Evolutionary conservation across 2,888 invertebrate genomes (phyloP).

Genomic region (Sycophila texana): DNA sequence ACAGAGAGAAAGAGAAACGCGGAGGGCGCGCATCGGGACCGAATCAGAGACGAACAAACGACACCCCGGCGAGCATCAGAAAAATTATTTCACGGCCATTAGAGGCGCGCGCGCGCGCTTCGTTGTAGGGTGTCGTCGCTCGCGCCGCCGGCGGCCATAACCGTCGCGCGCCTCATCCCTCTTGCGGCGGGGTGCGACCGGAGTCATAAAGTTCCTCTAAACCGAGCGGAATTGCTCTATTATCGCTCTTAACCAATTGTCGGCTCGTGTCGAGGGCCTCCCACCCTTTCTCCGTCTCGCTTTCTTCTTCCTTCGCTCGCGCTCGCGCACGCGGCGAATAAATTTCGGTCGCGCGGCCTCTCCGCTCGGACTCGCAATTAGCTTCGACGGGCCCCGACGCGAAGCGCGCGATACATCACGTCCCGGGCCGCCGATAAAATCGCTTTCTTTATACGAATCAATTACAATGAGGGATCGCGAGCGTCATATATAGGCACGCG

Average conservation of each 20-base stretch:
- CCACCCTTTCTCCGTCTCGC: slow-evolving; percentile 8
- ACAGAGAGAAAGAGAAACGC: neutral
- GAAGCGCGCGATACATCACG: slow-evolving; percentile 49
- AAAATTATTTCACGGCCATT: slow-evolving; percentile 54
- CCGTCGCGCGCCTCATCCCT: slow-evolving; percentile 54
- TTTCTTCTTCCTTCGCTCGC: neutral
- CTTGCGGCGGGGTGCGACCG: slow-evolving; percentile 60
- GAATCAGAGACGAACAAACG: slow-evolving; percentile 35
- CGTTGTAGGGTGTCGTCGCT: slow-evolving; percentile 33
- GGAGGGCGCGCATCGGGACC: slow-evolving; percentile 23
- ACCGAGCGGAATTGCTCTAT: slow-evolving; percentile 66
- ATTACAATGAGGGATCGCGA: slow-evolving; percentile 50
- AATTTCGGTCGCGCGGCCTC: slow-evolving; percentile 39
- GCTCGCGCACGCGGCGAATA: slow-evolving; percentile 27
- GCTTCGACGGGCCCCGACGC: slow-evolving; percentile 42
- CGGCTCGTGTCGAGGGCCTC: slow-evolving; percentile 57
- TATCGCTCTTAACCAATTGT: slow-evolving; percentile 66
- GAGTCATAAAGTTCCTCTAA: slow-evolving; percentile 66
- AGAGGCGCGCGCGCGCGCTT: neutral
- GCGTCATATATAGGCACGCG: slow-evolving; percentile 38
- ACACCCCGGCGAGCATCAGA: slow-evolving; percentile 14
- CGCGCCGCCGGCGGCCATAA: slow-evolving; percentile 43
- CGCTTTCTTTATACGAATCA: slow-evolving; percentile 57
- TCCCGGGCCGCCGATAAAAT: slow-evolving; percentile 52
- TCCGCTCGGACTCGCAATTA: slow-evolving; percentile 50